Base-by-base conservation (phyloP, 1,140 invertebrate species). In the Cyclargus thomasi region DNA sequence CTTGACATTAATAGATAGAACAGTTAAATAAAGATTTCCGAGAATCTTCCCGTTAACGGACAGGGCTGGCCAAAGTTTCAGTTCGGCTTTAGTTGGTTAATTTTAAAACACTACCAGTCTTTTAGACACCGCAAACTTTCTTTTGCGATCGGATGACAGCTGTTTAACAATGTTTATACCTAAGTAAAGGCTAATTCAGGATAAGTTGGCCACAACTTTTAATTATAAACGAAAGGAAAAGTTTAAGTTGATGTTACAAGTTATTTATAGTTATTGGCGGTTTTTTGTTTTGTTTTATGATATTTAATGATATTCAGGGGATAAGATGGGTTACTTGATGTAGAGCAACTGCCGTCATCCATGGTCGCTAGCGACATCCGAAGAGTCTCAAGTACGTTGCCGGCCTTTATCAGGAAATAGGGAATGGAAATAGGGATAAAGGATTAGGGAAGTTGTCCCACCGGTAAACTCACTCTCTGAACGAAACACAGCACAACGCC, bases 11-110 rank as follows among this genome's bases (percentile, higher is more conserved):
- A 59, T 72, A 70, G 75, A 84, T 75, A 81, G 62, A 63, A 63
- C 62, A 36, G 53, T 66, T 66, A 29, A 79, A n/a, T n/a, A 82
- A 85, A 82, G 77, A 78, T 82, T 76, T 78, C 59, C 70, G 65
- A 67, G 75, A 81, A 80, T 79, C 70, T 77, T 78, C 79, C 74
- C 74, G 69, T 72, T 71, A 65, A 67, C 72, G 64, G 67, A 65
- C 63, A 72, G 76, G 79, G 78, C 75, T 73, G 71, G 22, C 22
- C 62, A 65, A 18, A 21, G 17, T 59, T 29, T 55, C 16, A 55
- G 17, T n/a, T 59, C 10, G 18, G 20, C 55, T 18, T 8, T 59
- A 21, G 20, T 59, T 2, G n/a, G 53, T 20, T 59, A 21, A 59
- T 59, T 59, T 59, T 20, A 18, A 59, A 59, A 59, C 55, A 59